A percentile compares a stretch with the other conserved stretches of the same genome.
These are phyloP conservation scores for Drosophila subquinaria DNA, from an alignment of 2,888 invertebrate species.

Conservation along the genomic window DNA sequence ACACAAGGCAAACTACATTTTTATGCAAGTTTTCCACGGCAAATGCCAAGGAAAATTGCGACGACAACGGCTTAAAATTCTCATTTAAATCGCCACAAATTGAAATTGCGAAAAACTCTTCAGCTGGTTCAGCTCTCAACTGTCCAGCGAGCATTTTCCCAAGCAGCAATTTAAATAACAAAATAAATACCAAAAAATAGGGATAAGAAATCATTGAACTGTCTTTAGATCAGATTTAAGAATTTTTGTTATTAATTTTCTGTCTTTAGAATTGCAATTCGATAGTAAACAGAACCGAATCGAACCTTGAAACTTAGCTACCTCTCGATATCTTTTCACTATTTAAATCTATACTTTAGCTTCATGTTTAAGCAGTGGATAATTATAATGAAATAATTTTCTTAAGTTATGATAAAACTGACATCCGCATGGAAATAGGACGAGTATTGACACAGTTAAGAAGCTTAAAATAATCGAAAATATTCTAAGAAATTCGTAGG, in stretches of 20 bases:
- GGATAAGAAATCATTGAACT: constrained; percentile 8
- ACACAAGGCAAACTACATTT: constrained; percentile 39
- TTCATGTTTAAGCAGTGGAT: no score
- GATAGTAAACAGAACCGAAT: neutral
- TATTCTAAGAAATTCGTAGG: no score
- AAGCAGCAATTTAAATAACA: neutral
- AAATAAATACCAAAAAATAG: neutral
- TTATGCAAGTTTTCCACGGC: constrained; percentile 57
- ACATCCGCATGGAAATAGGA: no score
- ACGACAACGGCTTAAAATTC: constrained; percentile 46
- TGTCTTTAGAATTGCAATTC: neutral
- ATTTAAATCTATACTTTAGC: no score
- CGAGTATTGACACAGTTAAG: no score
- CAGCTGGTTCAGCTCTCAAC: constrained; percentile 19
- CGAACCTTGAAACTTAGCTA: no score
- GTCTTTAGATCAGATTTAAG: neutral
- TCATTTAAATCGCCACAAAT: constrained; percentile 61
- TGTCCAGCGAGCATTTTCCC: neutral
- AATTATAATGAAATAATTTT: no score
- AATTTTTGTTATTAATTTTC: neutral
- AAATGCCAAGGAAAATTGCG: constrained; percentile 59
- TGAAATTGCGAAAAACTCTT: constrained; percentile 60
- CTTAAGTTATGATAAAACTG: no score
- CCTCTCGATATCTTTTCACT: no score
- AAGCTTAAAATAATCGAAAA: no score